phyloP scores from a whole-genome alignment of 1,140 invertebrate genomes.

The Zaprionus taronus region DNA sequence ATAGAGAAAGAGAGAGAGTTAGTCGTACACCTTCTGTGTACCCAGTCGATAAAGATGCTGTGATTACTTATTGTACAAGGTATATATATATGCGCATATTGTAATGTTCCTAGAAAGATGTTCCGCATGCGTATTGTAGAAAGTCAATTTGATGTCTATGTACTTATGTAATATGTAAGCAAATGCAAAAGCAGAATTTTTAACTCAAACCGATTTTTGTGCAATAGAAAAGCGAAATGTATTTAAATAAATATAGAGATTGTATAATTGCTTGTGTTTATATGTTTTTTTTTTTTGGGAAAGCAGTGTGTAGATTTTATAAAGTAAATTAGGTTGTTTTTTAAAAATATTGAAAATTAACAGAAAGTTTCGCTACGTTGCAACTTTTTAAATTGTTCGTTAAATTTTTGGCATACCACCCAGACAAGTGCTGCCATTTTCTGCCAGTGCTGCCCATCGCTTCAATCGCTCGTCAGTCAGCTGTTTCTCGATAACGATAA shows the following conservation, averaged over 20 bases:
- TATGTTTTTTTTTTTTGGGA: background rate
- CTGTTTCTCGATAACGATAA: constrained; percentile 23
- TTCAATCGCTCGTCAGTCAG: constrained; percentile 16
- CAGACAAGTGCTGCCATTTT: constrained; percentile 3
- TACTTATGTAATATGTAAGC: constrained; percentile 63
- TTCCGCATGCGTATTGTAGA: constrained; percentile 47
- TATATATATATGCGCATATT: constrained; percentile 34
- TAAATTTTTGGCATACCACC: background rate
- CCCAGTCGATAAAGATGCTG: constrained; percentile 79
- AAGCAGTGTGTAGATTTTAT: background rate
- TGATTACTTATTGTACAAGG: constrained; percentile 69
- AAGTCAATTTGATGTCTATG: constrained; percentile 61
- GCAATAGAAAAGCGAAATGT: constrained; percentile 62
- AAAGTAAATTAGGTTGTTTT: too few species aligned
- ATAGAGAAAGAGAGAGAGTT: constrained; percentile 28
- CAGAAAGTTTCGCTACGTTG: background rate
- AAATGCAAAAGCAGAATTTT: constrained; percentile 40
- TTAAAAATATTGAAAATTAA: background rate
- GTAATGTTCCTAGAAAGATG: constrained; percentile 66
- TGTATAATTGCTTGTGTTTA: background rate
- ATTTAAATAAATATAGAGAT: constrained; percentile 46
- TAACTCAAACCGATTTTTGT: constrained; percentile 36
- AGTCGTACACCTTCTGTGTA: constrained; percentile 43
- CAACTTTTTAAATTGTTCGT: constrained; percentile 19
- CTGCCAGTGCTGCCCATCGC: constrained; percentile 28